Evolutionary conservation across 1,140 invertebrate species (phyloP).

Genomic region (Musca domestica): DNA sequence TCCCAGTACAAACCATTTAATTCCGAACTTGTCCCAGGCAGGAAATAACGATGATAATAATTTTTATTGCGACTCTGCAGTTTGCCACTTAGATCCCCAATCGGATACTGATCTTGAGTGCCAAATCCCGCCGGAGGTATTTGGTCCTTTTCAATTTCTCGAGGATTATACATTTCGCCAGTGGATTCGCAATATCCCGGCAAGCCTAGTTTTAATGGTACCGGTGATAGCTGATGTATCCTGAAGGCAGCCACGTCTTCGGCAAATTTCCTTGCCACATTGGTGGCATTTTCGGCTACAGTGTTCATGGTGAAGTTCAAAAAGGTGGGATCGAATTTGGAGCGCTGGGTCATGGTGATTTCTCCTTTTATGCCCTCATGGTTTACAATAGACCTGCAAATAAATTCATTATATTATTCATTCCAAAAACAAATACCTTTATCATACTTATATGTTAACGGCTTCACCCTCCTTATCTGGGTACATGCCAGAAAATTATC

Average conservation of each 20-base stretch:
- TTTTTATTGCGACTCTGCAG: constrained; percentile 70
- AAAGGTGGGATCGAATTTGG: constrained; percentile 81
- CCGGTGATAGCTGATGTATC: constrained; percentile 69
- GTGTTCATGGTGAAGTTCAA: constrained; percentile 70
- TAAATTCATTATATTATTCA: constrained; percentile 24
- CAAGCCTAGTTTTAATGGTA: constrained; percentile 56
- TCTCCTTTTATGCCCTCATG: constrained; percentile 78
- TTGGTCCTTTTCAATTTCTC: constrained; percentile 57
- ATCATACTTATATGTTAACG: constrained; percentile 66
- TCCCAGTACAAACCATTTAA: constrained; percentile 77
- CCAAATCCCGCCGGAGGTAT: constrained; percentile 67
- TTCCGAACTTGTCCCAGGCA: constrained; percentile 66
- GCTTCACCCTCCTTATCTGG: constrained; percentile 68
- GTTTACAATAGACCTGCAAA: constrained; percentile 70
- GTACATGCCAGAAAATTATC: constrained; percentile 82
- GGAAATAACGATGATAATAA: constrained; percentile 64
- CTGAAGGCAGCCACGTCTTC: constrained; percentile 62
- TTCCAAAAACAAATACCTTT: not conserved
- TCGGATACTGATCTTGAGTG: constrained; percentile 83
- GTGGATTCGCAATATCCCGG: constrained; percentile 63
- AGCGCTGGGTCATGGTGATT: constrained; percentile 76
- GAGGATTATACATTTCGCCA: constrained; percentile 70
- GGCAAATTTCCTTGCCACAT: constrained; percentile 49
- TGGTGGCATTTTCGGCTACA: constrained; percentile 29
- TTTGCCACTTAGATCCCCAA: constrained; percentile 90